Conservation (phyloP, 1,140 invertebrate species). For the Drosophila persimilis region DNA sequence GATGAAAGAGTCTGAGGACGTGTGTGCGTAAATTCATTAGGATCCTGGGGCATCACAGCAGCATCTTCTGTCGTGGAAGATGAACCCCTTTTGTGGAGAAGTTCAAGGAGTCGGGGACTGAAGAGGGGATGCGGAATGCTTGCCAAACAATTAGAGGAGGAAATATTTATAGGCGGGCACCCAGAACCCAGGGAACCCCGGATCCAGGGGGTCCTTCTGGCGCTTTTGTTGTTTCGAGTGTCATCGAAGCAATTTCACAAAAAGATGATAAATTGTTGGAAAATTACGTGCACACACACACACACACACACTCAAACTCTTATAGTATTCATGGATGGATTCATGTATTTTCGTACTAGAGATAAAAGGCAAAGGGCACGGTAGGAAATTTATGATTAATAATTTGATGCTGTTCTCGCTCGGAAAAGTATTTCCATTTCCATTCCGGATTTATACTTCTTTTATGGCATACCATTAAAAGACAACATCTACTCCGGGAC, state of each 20-base stretch:
- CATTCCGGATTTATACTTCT: conserved; percentile 55
- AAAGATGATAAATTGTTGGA: conserved; percentile 76
- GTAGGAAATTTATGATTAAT: conserved; percentile 78
- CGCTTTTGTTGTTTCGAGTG: conserved; percentile 57
- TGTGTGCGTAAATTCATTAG: conserved; percentile 76
- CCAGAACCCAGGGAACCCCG: conserved; percentile 6
- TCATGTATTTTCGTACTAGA: too few species aligned
- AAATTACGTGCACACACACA: conserved; percentile 73
- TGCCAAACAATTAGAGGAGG: conserved; percentile 73
- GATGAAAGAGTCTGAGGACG: background rate
- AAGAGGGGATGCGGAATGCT: background rate
- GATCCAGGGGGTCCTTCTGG: conserved; percentile 15
- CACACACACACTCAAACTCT: conserved; percentile 37
- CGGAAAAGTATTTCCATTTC: conserved; percentile 47
- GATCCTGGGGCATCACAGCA: conserved; percentile 32
- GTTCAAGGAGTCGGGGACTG: too few species aligned
- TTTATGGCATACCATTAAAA: conserved; percentile 63
- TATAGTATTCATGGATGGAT: too few species aligned
- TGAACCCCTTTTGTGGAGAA: conserved; percentile 27
- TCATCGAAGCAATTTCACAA: conserved; percentile 71
- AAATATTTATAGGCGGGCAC: conserved; percentile 71
- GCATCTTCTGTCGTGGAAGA: conserved; percentile 43
- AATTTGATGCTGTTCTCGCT: conserved; percentile 66
- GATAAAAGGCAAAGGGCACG: conserved; percentile 42
- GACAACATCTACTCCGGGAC: conserved; percentile 15